These are phyloP conservation scores for Penaeus monodon DNA, from an alignment of 2,888 invertebrate genomes.

Conservation along the genomic window DNA sequence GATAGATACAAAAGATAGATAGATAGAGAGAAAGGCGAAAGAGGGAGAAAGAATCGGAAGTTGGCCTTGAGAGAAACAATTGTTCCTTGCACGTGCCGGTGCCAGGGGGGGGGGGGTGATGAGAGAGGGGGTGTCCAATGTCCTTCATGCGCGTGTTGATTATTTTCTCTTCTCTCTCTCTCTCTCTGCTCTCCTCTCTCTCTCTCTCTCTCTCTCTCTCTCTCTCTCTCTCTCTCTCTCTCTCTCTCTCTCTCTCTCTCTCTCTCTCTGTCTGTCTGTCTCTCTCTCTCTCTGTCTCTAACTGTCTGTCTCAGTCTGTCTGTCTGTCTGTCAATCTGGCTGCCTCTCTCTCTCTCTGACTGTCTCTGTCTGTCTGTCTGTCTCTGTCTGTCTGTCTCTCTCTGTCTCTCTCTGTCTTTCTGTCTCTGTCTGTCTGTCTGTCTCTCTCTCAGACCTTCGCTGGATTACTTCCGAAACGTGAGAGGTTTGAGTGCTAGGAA, in stretches of 20 bases:
- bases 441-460: background rate
- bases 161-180: background rate
- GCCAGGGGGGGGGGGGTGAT: no score
- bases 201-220: background rate
- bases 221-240: slow-evolving; percentile 7
- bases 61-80: no score
- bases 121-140: no score
- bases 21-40: no score
- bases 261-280: slow-evolving; percentile 10
- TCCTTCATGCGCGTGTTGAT: no score
- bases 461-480: no score
- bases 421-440: background rate
- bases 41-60: no score
- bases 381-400: background rate
- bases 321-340: background rate
- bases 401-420: background rate
- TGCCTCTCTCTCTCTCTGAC: background rate
- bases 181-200: background rate
- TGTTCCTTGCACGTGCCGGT: no score
- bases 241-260: slow-evolving; percentile 12
- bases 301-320: background rate
- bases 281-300: background rate
- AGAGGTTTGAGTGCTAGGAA: no score
- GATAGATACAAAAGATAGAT: no score
- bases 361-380: no score